phyloP scores from a whole-genome alignment of 1,140 invertebrate species.

The Drosophila insularis region DNA sequence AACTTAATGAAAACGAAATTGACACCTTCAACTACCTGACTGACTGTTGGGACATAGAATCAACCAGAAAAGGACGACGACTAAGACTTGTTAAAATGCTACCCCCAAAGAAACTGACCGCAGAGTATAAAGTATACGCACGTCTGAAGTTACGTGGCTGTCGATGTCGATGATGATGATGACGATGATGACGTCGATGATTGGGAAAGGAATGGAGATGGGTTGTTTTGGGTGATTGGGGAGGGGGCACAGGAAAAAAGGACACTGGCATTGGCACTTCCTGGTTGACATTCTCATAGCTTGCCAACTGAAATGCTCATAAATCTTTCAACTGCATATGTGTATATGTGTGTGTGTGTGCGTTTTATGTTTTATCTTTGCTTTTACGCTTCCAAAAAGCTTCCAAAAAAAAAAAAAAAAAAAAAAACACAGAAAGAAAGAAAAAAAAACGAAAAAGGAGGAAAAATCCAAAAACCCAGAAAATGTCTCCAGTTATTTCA shows the following conservation, averaged over 20 bases:
- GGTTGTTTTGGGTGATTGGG: neutral
- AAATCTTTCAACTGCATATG: conserved; percentile 37
- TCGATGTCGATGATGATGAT: conserved; percentile 41
- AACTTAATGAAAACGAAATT: conserved; percentile 80
- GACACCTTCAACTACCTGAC: conserved; percentile 61
- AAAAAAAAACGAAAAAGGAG: neutral
- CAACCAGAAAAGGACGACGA: neutral
- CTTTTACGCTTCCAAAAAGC: conserved; percentile 17
- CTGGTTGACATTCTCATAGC: conserved; percentile 50
- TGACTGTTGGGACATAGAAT: neutral
- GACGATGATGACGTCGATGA: neutral
- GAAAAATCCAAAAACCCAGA: conserved; percentile 44
- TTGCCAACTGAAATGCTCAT: conserved; percentile 40
- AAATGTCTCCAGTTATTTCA: conserved; percentile 77
- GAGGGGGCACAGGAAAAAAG: conserved; percentile 1
- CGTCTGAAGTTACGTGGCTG: conserved; percentile 66
- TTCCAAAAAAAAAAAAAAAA: neutral
- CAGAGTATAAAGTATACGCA: conserved; percentile 74
- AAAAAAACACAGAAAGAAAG: conserved; percentile 1
- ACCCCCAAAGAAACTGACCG: conserved; percentile 42
- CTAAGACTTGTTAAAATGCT: conserved; percentile 18
- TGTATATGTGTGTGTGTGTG: conserved; percentile 31
- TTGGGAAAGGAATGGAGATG: neutral
- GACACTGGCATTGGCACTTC: conserved; percentile 60
- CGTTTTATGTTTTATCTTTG: conserved; percentile 40